Conservation (phyloP, 2,113 vertebrate species). For the Meriones unguiculatus region DNA sequence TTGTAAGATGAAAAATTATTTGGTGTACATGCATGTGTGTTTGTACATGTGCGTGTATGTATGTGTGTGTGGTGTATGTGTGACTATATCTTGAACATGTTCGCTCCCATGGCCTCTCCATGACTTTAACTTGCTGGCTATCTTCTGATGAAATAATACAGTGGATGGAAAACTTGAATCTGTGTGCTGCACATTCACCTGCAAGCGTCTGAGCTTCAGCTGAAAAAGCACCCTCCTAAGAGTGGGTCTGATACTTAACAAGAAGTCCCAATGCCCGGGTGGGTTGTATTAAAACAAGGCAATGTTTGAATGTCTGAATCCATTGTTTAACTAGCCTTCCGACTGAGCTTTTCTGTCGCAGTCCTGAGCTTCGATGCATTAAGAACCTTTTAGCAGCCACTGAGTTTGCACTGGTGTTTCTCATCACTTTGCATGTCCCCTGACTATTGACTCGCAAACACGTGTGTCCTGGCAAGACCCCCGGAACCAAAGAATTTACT, state of each 20-base stretch:
- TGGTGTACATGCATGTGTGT: neutral
- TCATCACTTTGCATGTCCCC: constrained; percentile 83
- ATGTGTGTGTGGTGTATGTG: neutral
- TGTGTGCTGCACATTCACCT: neutral
- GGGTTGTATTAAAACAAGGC: constrained; percentile 77
- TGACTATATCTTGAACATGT: neutral
- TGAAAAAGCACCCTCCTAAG: neutral
- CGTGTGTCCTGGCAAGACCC: constrained; percentile 82
- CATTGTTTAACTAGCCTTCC: neutral
- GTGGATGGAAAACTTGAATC: neutral
- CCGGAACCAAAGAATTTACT: constrained; percentile 82
- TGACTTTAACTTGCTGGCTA: constrained; percentile 47
- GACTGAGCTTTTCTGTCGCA: constrained; percentile 47
- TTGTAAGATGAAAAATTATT: constrained; percentile 4
- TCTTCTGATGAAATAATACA: neutral
- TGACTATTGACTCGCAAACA: constrained; percentile 80
- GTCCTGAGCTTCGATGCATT: constrained; percentile 82
- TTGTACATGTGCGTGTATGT: neutral
- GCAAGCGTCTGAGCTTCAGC: neutral
- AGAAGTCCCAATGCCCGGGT: neutral
- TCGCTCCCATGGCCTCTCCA: constrained; percentile 21
- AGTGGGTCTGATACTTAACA: neutral
- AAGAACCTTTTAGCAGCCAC: constrained; percentile 54
- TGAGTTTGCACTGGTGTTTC: constrained; percentile 80
- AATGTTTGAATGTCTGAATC: constrained; percentile 83